Conservation (phyloP, 2,797 vertebrate genomes). For the Petrocephalus sullivani region DNA sequence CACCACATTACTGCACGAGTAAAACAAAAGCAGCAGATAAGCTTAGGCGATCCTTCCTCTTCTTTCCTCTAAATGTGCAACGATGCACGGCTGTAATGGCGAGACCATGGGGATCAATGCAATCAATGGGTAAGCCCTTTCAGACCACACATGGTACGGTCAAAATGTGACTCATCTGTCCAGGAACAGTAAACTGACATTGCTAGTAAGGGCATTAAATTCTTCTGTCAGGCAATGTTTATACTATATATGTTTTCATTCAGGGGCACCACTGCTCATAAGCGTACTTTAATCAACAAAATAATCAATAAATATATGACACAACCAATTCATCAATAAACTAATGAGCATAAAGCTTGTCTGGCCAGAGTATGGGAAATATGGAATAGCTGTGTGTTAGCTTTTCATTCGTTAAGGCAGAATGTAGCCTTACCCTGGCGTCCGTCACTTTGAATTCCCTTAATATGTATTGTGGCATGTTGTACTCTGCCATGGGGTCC, state of each 20-base stretch:
- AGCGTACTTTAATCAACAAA: background rate
- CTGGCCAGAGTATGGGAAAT: background rate
- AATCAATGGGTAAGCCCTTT: background rate
- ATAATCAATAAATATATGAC: background rate
- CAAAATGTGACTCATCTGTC: background rate
- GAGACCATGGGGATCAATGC: background rate
- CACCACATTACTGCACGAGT: background rate
- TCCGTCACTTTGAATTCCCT: conserved; percentile 99
- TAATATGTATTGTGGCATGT: conserved; percentile 98
- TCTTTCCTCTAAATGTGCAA: background rate
- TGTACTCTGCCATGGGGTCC: conserved; percentile 98
- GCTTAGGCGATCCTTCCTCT: background rate
- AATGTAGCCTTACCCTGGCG: conserved; percentile 81
- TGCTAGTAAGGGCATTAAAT: background rate
- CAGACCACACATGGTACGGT: background rate
- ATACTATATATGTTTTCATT: background rate
- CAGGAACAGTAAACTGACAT: background rate
- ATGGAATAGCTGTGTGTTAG: background rate
- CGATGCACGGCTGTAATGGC: background rate
- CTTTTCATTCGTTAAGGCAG: background rate
- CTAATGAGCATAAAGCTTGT: background rate
- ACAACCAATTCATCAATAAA: background rate
- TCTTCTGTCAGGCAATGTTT: background rate
- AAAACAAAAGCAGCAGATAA: background rate
- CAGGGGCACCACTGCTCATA: background rate